phyloP scores from a whole-genome alignment of 53 echinoderm and acorn worm genomes.

The Paelopatides confundens region DNA sequence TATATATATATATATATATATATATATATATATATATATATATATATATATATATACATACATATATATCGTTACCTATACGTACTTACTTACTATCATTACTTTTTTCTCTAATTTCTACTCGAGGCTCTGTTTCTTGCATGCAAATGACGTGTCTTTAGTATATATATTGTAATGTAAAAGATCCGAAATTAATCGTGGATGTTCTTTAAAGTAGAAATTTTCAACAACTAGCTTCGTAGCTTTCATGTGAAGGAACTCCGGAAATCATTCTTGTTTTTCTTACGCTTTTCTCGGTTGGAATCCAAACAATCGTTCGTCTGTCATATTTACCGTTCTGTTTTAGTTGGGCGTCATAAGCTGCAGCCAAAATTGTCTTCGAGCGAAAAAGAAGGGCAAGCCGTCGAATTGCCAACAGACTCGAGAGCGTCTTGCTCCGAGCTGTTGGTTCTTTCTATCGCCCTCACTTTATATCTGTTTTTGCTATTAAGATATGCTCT shows the following conservation, averaged over 20 bases:
- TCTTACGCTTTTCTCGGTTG: not conserved
- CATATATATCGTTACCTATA: too few relatives aligned
- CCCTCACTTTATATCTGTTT: conserved; percentile 23
- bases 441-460: conserved; percentile 30
- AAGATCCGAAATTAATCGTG: too few relatives aligned
- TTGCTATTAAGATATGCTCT: conserved; percentile 16
- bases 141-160: too few relatives aligned
- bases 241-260: not conserved
- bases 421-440: not conserved
- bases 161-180: too few relatives aligned
- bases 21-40: too few relatives aligned
- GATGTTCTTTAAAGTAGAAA: not conserved
- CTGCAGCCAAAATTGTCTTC: not conserved
- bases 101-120: too few relatives aligned
- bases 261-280: conserved; percentile 24
- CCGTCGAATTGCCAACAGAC: not conserved
- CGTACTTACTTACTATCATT: too few relatives aligned
- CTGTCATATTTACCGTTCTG: conserved; percentile 8
- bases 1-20: too few relatives aligned
- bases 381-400: not conserved
- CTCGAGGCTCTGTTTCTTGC: too few relatives aligned
- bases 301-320: conserved; percentile 10
- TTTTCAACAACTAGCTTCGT: not conserved
- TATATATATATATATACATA: too few relatives aligned
- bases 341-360: not conserved